A percentile compares a stretch with the other conserved stretches of the same genome.
Conservation (phyloP, 2,888 invertebrate genomes). For the Tipula lateralis region DNA sequence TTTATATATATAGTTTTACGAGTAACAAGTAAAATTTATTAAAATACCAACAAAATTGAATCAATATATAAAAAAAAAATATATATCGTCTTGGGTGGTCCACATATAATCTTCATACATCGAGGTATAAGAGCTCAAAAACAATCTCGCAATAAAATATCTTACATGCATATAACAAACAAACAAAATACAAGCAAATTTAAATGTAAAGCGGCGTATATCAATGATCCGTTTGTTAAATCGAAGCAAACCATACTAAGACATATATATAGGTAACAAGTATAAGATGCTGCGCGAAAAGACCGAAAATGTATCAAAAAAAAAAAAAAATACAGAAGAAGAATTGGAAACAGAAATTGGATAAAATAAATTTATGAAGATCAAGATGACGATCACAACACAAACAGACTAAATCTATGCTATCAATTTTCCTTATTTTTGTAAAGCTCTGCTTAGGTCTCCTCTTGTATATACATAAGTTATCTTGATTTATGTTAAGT, state of each 20-base stretch:
- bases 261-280: neutral
- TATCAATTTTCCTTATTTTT: neutral
- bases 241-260: neutral
- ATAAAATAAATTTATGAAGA: neutral
- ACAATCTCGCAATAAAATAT: constrained; percentile 19
- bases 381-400: neutral
- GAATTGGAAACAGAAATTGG: neutral
- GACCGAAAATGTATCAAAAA: neutral
- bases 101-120: neutral
- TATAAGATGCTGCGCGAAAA: neutral
- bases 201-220: neutral
- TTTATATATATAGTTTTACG: constrained; percentile 12
- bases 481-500: neutral
- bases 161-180: constrained; percentile 6
- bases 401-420: neutral
- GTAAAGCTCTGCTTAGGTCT: neutral
- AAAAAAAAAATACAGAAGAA: neutral
- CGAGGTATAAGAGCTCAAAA: constrained; percentile 7
- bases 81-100: neutral
- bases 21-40: constrained; percentile 24
- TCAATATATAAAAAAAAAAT: neutral
- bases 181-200: constrained; percentile 1
- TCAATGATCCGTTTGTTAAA: constrained; percentile 19
- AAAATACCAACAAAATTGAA: constrained; percentile 11
- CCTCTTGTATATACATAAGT: neutral